These are phyloP conservation scores for Callaeas wilsoni DNA, from an alignment of 2,113 vertebrate genomes.

Conservation along the genomic window DNA sequence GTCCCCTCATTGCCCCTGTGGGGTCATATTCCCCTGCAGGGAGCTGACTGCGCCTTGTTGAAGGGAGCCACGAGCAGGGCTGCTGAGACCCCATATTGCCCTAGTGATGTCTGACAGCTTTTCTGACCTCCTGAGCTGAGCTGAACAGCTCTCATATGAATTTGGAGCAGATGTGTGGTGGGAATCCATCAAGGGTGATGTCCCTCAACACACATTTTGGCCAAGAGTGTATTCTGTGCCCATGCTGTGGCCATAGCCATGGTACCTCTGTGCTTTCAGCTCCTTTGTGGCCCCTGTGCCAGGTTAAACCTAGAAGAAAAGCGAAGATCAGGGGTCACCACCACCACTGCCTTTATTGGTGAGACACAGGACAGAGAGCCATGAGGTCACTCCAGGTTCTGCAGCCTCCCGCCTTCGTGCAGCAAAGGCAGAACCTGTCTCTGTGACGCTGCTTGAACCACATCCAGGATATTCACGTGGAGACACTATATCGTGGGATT, in stretches of 20 bases:
- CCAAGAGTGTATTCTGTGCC: neutral
- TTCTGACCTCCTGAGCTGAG: rapidly evolving
- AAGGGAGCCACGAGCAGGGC: neutral
- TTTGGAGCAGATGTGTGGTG: neutral
- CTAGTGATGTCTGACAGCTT: neutral
- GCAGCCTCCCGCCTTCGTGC: neutral
- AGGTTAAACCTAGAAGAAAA: neutral
- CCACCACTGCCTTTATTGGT: neutral
- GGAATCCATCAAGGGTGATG: neutral
- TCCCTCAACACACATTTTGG: neutral
- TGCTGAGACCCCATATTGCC: neutral
- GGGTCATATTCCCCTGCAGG: neutral
- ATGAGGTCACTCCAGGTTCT: neutral
- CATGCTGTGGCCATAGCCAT: neutral
- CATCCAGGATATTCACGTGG: neutral
- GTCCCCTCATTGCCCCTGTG: neutral
- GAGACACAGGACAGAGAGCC: neutral
- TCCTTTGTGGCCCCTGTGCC: neutral
- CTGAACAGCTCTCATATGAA: rapidly evolving
- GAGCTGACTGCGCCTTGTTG: neutral
- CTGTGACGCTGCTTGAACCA: neutral
- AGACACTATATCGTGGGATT: neutral
- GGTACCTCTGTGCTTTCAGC: neutral
- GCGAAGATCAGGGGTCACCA: neutral
- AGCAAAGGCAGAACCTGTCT: neutral